Evolutionary conservation across 2,113 vertebrate species (phyloP).

Genomic region (Oplegnathus fasciatus): DNA sequence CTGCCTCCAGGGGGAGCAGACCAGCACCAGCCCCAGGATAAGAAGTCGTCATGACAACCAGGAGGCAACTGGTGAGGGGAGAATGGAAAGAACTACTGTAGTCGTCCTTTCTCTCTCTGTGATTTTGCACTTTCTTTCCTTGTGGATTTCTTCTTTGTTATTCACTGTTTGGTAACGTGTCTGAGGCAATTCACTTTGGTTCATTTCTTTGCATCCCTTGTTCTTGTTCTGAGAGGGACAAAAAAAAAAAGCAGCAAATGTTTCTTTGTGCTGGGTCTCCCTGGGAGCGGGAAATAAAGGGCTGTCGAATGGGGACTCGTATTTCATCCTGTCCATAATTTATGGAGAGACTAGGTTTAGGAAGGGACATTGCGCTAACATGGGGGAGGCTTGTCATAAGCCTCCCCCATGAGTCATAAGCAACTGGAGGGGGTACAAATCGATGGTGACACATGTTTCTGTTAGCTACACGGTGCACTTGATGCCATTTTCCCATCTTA

Average conservation of each 20-base stretch:
- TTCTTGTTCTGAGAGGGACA: slow-evolving; percentile 33
- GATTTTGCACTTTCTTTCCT: slow-evolving; percentile 63
- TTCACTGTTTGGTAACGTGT: slow-evolving; percentile 42
- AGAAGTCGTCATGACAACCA: slow-evolving; percentile 74
- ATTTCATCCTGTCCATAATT: slow-evolving; percentile 80
- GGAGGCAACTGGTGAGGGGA: slow-evolving; percentile 55
- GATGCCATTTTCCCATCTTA: slow-evolving; percentile 36
- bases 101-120: slow-evolving; percentile 32
- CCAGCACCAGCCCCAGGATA: slow-evolving; percentile 47
- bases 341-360: slow-evolving; percentile 70
- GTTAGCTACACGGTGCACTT: slow-evolving; percentile 28
- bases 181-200: slow-evolving; percentile 37
- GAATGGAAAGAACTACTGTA: slow-evolving; percentile 40
- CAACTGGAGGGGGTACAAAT: slow-evolving; percentile 60
- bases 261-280: slow-evolving; percentile 57
- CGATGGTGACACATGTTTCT: slow-evolving; percentile 72
- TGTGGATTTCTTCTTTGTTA: slow-evolving; percentile 26
- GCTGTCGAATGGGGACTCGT: slow-evolving; percentile 63
- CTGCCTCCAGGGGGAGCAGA: slow-evolving; percentile 59
- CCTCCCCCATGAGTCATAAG: slow-evolving; percentile 70
- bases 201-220: slow-evolving; percentile 30
- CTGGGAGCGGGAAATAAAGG: slow-evolving; percentile 68
- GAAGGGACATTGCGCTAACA: slow-evolving; percentile 68
- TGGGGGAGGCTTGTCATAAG: slow-evolving; percentile 65
- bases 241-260: slow-evolving; percentile 43